Percentiles rank a stretch among this genome's conserved stretches.
Evolutionary conservation across 2,113 vertebrate species (phyloP).

Genomic region (Callithrix jacchus): DNA sequence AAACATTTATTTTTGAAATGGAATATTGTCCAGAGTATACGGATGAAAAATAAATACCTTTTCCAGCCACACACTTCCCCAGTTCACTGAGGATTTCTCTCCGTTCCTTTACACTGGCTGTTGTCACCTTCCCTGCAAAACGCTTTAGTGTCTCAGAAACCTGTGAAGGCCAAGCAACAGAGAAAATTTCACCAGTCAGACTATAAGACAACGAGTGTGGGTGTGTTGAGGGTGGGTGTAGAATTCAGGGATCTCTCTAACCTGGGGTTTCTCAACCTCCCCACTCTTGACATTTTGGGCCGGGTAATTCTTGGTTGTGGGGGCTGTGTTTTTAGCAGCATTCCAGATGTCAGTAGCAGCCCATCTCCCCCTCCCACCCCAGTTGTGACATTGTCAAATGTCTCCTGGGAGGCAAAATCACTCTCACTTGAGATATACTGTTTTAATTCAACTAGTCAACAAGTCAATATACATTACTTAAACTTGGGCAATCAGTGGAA

Average conservation of each 20-base stretch:
- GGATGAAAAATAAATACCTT: constrained; percentile 85
- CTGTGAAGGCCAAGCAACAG: constrained; percentile 78
- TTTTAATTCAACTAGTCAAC: constrained; percentile 16
- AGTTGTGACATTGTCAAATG: neutral
- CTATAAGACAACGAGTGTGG: neutral
- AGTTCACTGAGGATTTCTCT: constrained; percentile 93
- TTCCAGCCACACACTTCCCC: constrained; percentile 90
- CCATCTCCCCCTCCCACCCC: neutral
- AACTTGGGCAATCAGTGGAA: neutral
- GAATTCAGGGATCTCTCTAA: neutral
- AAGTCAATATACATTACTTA: neutral
- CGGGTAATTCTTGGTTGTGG: too few relatives aligned
- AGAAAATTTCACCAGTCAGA: neutral
- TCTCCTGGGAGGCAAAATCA: neutral
- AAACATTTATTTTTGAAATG: too few relatives aligned
- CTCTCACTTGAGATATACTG: neutral
- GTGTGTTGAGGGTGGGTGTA: neutral
- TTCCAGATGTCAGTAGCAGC: neutral
- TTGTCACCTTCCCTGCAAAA: constrained; percentile 96
- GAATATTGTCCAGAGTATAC: too few relatives aligned
- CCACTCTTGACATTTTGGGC: neutral
- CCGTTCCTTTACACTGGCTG: constrained; percentile 95
- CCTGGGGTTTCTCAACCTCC: neutral
- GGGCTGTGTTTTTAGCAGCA: neutral
- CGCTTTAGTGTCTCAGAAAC: constrained; percentile 96